Evolutionary conservation across 2,797 vertebrate species (phyloP), one percentile per base, ranked within the genome.

Genomic region (Anabas testudineus): DNA sequence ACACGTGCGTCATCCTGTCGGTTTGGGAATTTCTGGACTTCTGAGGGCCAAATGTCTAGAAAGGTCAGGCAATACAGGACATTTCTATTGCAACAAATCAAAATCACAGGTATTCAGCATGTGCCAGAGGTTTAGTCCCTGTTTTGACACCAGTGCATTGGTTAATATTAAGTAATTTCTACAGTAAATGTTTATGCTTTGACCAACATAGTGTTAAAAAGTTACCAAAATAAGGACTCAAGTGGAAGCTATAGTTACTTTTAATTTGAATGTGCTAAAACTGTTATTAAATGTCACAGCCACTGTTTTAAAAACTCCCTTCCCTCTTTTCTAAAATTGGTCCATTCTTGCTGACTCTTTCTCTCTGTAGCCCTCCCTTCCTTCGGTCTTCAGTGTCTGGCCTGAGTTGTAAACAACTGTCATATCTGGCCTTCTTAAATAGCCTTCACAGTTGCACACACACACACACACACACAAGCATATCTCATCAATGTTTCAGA

Each of bases 401-500:
- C 92, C 90, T 48, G 86, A 91, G 81, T 92, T 94, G 95, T 96
- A 96, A 96, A 95, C 95, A 96, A 95, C 95, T 95, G 94, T 95
- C 92, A 74, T 94, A 94, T 95, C 94, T 94, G 93, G 91, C 93
- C 95, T 93, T 96, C 94, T 94, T 96, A 95, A 96, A 96, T 94
- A 95, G 94, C 93, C 91, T 91, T 90, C 90, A 92, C 41, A 77
- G 77, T 74, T 78, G 60, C 32, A 22, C 57, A 36, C 45, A 52
- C 88, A 84, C 51, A 55, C 64, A 51, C 58, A 45, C 53, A 67
- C 59, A 48, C 57, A 28, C 46, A 64, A n/a, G 42, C 71, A 88
- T 82, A 90, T 82, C 94, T 96, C 96, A 96, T 97, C 88, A 96
- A 96, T 96, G 93, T 97, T 97, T 97, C 91, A 97, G 93, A 79